Evolutionary conservation across 2,888 invertebrate species (phyloP), one percentile per base, ranked within the genome.

Genomic region (Penaeus monodon): DNA sequence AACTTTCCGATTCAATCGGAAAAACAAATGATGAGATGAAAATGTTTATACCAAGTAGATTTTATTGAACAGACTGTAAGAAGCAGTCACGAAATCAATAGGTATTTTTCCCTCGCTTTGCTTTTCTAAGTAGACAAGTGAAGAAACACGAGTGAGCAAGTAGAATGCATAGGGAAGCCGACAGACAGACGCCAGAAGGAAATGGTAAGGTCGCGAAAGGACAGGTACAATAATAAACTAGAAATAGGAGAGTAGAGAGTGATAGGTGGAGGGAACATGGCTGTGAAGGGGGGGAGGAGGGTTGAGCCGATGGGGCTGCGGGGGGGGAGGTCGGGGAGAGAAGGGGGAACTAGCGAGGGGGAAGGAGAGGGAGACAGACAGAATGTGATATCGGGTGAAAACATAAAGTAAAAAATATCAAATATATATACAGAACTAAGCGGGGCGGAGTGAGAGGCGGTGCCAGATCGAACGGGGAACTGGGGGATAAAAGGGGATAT

Each of bases 341-440:
- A 82, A 63, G 73, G 82, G 64, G 83, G 49, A 76, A 17, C 17
- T 20, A 17, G 57, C 57, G 57, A 57, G 57, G 84, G 84, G 84
- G 78, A 85, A 64, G 70, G 73, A 85, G 84, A 79, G 84, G 84
- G 84, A 85, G 84, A 85, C 84, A 85, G 84, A 85, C 84, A 85
- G 84, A 85, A 85, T 85, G 84, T 79, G 84, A 85, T 85, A 85
- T 85, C 84, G 84, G 84, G 84, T 85, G 84, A 85, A 85, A 85
- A 85, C 84, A 78, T 63, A 85, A 78, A 85, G 79, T 49, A 85
- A 85, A 84, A 85, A 85, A 85, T 85, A 85, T 85, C 84, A 85
- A 85, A 85, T 85, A 85, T 85, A 85, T 85, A 85, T 85, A 85
- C 84, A 85, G 84, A 85, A 85, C 79, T 85, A 85, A 85, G 84